Evolutionary conservation across 2,888 invertebrate species (phyloP), one percentile per base, ranked within the genome.

Genomic region (Polietes domitor): DNA sequence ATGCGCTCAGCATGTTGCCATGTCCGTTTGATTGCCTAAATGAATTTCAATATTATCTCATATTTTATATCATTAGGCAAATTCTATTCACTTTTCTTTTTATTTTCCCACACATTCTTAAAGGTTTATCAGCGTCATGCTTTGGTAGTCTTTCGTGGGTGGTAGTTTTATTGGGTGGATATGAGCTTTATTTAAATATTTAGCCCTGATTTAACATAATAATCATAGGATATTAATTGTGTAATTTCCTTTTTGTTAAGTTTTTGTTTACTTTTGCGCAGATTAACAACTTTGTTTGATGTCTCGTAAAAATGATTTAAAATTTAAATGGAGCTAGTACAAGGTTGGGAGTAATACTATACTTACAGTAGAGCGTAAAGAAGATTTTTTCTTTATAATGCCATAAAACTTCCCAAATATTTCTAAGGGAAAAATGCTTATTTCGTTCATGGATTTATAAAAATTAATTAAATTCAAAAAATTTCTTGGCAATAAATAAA

Each of bases 211-310:
- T 70, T 70, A 17, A 17, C 70, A 70, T 70, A 70, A n/a, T n/a
- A n/a, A n/a, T n/a, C n/a, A 70, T 70, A 68, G 43, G 41, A 21
- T n/a, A n/a, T n/a, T 32, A 19, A 17, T 43, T n/a, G 47, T 68
- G 2, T 68, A 68, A 26, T 58, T 47, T 47, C n/a, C n/a, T n/a
- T n/a, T n/a, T n/a, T n/a, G n/a, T n/a, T n/a, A n/a, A n/a, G n/a
- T n/a, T n/a, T n/a, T n/a, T n/a, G n/a, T n/a, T n/a, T n/a, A n/a
- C n/a, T n/a, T n/a, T 70, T 15, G 50, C 12, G 47, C 41, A 74
- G 70, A 81, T 61, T 85, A n/a, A 86, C 86, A 37, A 88, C 87
- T 68, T n/a, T 85, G 4, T 89, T 37, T 58, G 88, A 89, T 63
- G 63, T n/a, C 28, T n/a, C 65, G 87, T 86, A 1, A 88, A 88